phyloP scores from a whole-genome alignment of 1,140 invertebrate genomes.

The Hydropsyche tenuis region DNA sequence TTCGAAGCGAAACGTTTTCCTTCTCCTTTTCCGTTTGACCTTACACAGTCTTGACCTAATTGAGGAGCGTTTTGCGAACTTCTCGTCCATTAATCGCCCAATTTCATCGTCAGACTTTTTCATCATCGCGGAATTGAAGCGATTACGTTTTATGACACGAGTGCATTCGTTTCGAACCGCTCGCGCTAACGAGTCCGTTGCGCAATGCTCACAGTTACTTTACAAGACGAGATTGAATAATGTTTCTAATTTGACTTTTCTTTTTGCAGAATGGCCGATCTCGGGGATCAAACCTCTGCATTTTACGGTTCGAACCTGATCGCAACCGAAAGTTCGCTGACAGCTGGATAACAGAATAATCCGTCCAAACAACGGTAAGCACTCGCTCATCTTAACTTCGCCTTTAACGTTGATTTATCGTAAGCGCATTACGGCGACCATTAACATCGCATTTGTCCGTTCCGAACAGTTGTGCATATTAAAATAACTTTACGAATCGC shows the following conservation, averaged over 20 bases:
- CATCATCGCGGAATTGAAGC: no score
- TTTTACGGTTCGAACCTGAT: constrained; percentile 5
- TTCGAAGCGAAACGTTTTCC: not conserved
- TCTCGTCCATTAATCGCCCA: no score
- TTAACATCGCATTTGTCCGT: no score
- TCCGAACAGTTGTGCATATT: no score
- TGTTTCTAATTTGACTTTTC: not conserved
- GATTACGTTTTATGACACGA: no score
- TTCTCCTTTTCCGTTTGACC: not conserved
- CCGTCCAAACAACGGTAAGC: constrained; percentile 22
- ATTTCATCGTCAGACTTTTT: no score
- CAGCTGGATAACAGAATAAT: constrained; percentile 31
- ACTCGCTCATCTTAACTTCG: no score
- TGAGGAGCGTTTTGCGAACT: not conserved
- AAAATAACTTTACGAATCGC: no score
- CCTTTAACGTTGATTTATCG: no score
- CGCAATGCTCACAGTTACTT: no score
- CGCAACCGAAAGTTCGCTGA: constrained; percentile 30
- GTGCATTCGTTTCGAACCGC: not conserved
- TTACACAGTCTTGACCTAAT: not conserved
- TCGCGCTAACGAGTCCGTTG: not conserved
- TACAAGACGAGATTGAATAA: not conserved
- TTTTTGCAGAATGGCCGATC: constrained; percentile 34
- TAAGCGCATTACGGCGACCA: no score
- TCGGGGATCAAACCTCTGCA: not conserved